Conservation (phyloP, 2,797 vertebrate genomes). For the Ctenochaetus hawaiiensis region DNA sequence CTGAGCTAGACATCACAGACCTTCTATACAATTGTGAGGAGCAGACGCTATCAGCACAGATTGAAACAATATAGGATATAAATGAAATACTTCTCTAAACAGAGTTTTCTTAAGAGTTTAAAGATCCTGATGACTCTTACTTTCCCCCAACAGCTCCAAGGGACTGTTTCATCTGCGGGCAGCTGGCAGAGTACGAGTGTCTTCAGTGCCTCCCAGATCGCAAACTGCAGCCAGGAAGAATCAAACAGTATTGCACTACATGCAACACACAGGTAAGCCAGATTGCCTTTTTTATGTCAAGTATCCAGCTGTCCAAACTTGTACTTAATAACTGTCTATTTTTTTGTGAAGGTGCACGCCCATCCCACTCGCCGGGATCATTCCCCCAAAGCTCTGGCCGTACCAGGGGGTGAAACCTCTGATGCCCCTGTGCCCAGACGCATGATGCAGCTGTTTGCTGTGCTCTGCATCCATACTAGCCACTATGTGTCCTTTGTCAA, state of each 20-base stretch:
- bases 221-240: slow-evolving; percentile 83
- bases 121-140: neutral
- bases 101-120: neutral
- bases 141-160: slow-evolving; percentile 74
- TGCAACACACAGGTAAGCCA: slow-evolving; percentile 83
- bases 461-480: slow-evolving; percentile 89
- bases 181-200: slow-evolving; percentile 82
- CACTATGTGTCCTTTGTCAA: slow-evolving; percentile 91
- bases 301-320: neutral
- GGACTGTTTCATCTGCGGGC: slow-evolving; percentile 86
- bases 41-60: neutral
- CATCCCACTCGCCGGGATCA: slow-evolving; percentile 78
- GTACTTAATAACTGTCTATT: neutral
- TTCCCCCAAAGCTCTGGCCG: slow-evolving; percentile 60
- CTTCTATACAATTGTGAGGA: slow-evolving; percentile 85
- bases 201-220: slow-evolving; percentile 83
- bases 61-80: neutral
- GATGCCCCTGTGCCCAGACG: slow-evolving; percentile 59
- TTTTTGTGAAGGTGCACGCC: slow-evolving; percentile 79
- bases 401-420: slow-evolving; percentile 41
- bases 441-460: slow-evolving; percentile 85
- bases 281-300: neutral
- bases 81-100: neutral
- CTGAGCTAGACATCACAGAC: slow-evolving; percentile 87
- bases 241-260: slow-evolving; percentile 85